Base-by-base conservation (phyloP, 2,888 invertebrate species). In the Sicus ferrugineus region DNA sequence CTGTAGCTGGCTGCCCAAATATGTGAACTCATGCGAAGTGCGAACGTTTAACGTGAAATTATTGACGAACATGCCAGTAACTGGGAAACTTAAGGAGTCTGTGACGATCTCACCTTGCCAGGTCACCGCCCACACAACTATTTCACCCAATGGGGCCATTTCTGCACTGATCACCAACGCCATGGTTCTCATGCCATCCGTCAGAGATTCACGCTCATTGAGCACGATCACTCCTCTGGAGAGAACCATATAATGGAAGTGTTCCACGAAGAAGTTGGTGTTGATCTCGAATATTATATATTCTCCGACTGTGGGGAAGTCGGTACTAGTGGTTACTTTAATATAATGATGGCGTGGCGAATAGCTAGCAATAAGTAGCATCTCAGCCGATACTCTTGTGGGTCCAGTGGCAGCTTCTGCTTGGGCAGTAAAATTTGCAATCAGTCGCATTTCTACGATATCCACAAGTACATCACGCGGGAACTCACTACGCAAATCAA, bases 211-310 rank as follows among this genome's bases (percentile, higher is more conserved):
- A 78, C 93, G 92, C 3, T 94, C 92, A 64, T 90, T 90, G 48
- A 93, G 88, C 16, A 97, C 86, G 65, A 97, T 92, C 68, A 92
- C 93, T 6, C 96, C 96, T 82, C 95, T 95, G 0, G 96, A 92
- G 87, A 96, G 90, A 6, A 97, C 90, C 72, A 96, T 87, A 78
- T 95, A 97, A 81, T 93, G 93, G 85, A 96, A 95, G 19, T 89
- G 87, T 71, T 95, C 93, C 79, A 96, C 90, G 86, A 90, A 93
- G 83, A 92, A 94, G 85, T 95, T 96, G 75, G 93, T 92, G 77
- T 94, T 90, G n/a, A 97, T 93, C 81, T 96, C 96, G 83, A 97
- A 92, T 69, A 97, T 91, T 81, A 96, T 92, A 84, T 95, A 96
- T 83, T 96, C 94, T 65, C 96, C 96, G 91, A 93, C 84, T n/a